phyloP scores from a whole-genome alignment of 2,113 vertebrate genomes.

The Peucedramus taeniatus region DNA sequence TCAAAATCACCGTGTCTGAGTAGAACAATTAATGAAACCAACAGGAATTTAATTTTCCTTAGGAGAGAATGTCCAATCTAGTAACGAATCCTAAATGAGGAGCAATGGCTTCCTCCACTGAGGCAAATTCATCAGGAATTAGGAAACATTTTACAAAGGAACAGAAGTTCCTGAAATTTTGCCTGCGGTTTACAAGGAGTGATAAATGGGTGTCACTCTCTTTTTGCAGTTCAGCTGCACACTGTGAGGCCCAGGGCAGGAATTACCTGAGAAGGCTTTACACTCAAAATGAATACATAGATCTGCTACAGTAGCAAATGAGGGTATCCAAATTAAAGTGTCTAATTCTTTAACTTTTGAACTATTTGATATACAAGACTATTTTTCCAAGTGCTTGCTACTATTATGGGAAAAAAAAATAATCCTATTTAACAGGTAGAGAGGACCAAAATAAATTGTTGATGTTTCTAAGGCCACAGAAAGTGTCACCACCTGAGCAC shows the following conservation, averaged over 20 bases:
- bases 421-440: background rate
- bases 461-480: background rate
- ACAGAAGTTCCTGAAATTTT: background rate
- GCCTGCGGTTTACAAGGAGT: background rate
- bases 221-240: background rate
- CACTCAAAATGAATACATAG: background rate
- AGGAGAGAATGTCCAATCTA: background rate
- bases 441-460: background rate
- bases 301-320: background rate
- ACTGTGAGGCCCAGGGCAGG: background rate
- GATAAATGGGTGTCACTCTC: background rate
- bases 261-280: background rate
- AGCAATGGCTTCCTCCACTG: background rate
- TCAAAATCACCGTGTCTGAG: background rate
- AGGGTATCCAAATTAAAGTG: background rate
- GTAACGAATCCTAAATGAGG: background rate
- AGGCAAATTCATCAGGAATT: background rate
- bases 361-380: background rate
- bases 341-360: background rate
- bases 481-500: background rate
- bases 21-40: background rate
- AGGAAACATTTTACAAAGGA: background rate
- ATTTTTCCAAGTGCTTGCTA: background rate
- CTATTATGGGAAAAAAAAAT: background rate
- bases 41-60: background rate